phyloP scores from a whole-genome alignment of 2,888 invertebrate genomes.

The Nomada flava region DNA sequence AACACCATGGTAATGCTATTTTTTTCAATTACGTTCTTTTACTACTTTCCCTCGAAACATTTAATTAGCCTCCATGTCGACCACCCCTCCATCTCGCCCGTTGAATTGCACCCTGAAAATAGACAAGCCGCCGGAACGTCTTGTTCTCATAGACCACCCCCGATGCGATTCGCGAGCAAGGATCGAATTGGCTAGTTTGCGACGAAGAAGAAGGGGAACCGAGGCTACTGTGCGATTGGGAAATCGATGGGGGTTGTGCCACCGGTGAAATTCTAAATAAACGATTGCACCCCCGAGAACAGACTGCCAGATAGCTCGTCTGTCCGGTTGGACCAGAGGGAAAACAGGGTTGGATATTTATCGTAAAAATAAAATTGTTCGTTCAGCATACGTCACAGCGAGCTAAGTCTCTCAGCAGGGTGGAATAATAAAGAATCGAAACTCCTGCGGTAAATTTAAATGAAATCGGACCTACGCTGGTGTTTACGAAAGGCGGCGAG shows the following conservation, averaged over 20 bases:
- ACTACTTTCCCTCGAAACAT: constrained; percentile 43
- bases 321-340: constrained; percentile 17
- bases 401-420: too few relatives aligned
- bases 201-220: background rate
- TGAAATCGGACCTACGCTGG: constrained; percentile 3
- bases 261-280: constrained; percentile 78
- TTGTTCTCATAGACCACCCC: background rate
- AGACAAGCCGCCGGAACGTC: background rate
- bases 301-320: constrained; percentile 14
- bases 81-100: background rate
- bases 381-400: too few relatives aligned
- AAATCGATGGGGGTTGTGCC: constrained; percentile 68
- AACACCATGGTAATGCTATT: constrained; percentile 44
- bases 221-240: constrained; percentile 55
- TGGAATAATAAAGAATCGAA: too few relatives aligned
- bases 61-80: constrained; percentile 35
- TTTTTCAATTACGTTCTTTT: constrained; percentile 50
- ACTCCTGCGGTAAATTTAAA: too few relatives aligned
- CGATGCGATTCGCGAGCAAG: constrained; percentile 3
- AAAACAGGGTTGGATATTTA: constrained; percentile 72
- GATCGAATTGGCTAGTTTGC: background rate
- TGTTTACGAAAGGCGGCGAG: background rate
- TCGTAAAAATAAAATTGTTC: constrained; percentile 76
- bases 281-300: constrained; percentile 75
- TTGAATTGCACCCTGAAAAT: constrained; percentile 6